Evolutionary conservation across 2,797 vertebrate species (phyloP).

Genomic region (Schizopygopsis pylzovi): DNA sequence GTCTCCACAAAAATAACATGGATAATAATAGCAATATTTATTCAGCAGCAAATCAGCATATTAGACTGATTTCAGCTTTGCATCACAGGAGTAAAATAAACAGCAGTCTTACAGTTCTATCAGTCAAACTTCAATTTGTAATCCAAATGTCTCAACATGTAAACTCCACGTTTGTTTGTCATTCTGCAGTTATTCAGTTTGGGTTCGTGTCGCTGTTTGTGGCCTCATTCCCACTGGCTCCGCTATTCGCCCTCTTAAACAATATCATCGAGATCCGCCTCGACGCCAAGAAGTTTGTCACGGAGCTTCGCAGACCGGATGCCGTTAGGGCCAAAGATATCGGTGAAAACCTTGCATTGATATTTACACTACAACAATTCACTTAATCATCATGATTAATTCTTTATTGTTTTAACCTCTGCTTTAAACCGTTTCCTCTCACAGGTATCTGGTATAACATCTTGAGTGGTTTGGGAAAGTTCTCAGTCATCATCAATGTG

Average conservation of each 20-base stretch:
- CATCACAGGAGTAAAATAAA: not conserved
- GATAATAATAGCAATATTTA: not conserved
- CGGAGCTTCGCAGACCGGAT: conserved; percentile 91
- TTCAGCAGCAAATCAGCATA: not conserved
- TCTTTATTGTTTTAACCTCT: too few relatives aligned
- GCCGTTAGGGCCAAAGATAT: conserved; percentile 93
- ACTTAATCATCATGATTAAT: too few relatives aligned
- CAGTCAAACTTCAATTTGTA: not conserved
- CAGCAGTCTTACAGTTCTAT: not conserved
- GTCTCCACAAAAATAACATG: not conserved
- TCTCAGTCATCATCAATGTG: conserved; percentile 98
- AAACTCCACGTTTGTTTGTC: conserved; percentile 27
- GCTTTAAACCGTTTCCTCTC: conserved; percentile 32
- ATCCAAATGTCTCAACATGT: not conserved
- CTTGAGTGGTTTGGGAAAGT: conserved; percentile 92
- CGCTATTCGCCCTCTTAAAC: conserved; percentile 94
- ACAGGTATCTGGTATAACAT: conserved; percentile 98
- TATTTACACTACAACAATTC: not conserved
- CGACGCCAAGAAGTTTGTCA: conserved; percentile 96
- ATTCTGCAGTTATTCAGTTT: conserved; percentile 91
- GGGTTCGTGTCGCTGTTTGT: conserved; percentile 98
- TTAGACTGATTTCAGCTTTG: not conserved
- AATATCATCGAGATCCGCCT: conserved; percentile 96
- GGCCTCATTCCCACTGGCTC: conserved; percentile 96
- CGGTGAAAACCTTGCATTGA: conserved; percentile 73